Conservation (phyloP, 2,797 vertebrate species). For the Pachyuromys duprasi region DNA sequence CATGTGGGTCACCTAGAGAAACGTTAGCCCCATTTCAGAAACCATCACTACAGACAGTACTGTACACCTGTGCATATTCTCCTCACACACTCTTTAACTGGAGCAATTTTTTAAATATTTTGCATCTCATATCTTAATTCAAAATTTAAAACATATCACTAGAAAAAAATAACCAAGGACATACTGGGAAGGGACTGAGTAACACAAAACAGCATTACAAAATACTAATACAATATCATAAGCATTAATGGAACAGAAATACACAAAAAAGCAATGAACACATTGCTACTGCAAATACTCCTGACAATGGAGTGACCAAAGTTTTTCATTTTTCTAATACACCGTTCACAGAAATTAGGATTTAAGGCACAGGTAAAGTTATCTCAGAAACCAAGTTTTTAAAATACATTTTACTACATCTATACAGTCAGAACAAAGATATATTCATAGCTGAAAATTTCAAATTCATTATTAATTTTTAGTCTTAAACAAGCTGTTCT, state of each 20-base stretch:
- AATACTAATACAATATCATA: not conserved
- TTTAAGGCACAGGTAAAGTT: conserved; percentile 16
- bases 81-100: not conserved
- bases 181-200: not conserved
- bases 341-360: not conserved
- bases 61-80: not conserved
- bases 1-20: not conserved
- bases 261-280: not conserved
- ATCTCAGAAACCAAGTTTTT: conserved; percentile 43
- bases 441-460: not conserved
- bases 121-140: not conserved
- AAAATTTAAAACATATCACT: conserved; percentile 22
- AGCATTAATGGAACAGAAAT: not conserved
- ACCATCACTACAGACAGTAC: not conserved
- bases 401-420: not conserved
- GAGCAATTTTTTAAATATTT: not conserved
- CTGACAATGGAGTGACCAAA: not conserved
- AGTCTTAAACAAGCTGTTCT: not conserved
- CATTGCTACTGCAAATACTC: not conserved
- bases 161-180: not conserved
- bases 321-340: not conserved
- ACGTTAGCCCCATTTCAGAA: conserved; percentile 1
- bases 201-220: not conserved
- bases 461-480: not conserved
- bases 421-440: conserved; percentile 30